Evolutionary conservation across 1,140 invertebrate genomes (phyloP).

Genomic region (Eumaeus atala): DNA sequence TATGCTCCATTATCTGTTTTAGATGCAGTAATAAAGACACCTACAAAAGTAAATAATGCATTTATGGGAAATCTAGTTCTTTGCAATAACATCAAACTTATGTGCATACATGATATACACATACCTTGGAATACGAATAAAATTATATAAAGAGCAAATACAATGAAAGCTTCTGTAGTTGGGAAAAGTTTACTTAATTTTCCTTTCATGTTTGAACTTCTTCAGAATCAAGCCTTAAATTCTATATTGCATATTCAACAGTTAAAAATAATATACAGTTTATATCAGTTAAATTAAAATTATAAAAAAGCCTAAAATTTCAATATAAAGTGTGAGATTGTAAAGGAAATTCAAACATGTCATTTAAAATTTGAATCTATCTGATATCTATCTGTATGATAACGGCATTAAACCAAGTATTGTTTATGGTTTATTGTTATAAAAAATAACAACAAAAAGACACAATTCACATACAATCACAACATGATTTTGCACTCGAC

Average conservation of each 20-base stretch:
- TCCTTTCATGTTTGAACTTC: neutral
- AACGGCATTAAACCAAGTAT: too few species aligned
- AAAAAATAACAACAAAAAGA: too few species aligned
- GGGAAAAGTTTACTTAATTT: conserved; percentile 82
- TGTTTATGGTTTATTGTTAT: too few species aligned
- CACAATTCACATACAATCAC: too few species aligned
- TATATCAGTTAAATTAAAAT: neutral
- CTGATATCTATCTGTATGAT: too few species aligned
- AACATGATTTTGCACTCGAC: too few species aligned
- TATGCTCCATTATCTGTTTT: conserved; percentile 87
- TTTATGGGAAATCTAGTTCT: neutral
- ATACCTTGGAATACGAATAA: conserved; percentile 67
- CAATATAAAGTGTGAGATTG: too few species aligned
- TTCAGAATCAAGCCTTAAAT: too few species aligned
- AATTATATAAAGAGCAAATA: conserved; percentile 87
- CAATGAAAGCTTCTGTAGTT: conserved; percentile 82
- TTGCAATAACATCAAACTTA: neutral
- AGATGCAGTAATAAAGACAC: conserved; percentile 92
- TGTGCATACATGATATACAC: conserved; percentile 7
- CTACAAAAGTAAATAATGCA: conserved; percentile 63
- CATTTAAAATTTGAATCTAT: too few species aligned
- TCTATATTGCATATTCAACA: too few species aligned
- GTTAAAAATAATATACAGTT: too few species aligned
- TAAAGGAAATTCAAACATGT: too few species aligned
- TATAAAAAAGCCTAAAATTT: neutral